phyloP scores from a whole-genome alignment of 1,140 invertebrate genomes.

The Drosophila malerkotliana region DNA sequence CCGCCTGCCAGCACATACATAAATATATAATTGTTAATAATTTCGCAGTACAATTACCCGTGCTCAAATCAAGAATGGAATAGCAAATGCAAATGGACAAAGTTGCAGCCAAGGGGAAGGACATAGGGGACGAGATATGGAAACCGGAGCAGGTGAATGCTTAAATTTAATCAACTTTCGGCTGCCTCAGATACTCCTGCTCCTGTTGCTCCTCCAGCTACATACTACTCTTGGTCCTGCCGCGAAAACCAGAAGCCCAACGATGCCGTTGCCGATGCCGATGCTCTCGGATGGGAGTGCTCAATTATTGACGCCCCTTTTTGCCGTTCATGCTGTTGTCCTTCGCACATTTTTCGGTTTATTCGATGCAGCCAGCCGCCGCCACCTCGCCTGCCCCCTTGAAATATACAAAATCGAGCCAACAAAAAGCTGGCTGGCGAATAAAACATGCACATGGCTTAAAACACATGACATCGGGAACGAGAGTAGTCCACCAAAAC shows the following conservation, averaged over 20 bases:
- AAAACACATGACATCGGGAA: constrained; percentile 76
- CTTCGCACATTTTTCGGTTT: constrained; percentile 62
- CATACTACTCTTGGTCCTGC: not conserved
- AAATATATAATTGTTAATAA: constrained; percentile 60
- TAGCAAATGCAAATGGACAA: constrained; percentile 51
- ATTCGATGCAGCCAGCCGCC: constrained; percentile 57
- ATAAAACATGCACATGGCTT: constrained; percentile 80
- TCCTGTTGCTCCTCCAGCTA: constrained; percentile 6
- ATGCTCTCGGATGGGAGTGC: constrained; percentile 53
- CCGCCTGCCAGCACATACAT: constrained; percentile 7
- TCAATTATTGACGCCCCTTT: constrained; percentile 77
- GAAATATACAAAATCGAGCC: constrained; percentile 33
- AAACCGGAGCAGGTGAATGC: constrained; percentile 19
- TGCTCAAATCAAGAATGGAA: constrained; percentile 59
- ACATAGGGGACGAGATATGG: not conserved
- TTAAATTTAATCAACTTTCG: constrained; percentile 75
- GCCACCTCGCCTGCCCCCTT: constrained; percentile 5
- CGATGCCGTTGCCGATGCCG: constrained; percentile 2
- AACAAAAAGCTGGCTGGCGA: constrained; percentile 56
- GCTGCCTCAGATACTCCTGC: constrained; percentile 12
- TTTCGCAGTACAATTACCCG: constrained; percentile 59
- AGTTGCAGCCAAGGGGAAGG: not conserved
- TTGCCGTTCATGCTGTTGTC: constrained; percentile 35
- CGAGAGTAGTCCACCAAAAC: constrained; percentile 36
- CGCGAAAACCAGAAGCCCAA: not conserved